Evolutionary conservation across 2,797 vertebrate species (phyloP).

Genomic region (Selene dorsalis): DNA sequence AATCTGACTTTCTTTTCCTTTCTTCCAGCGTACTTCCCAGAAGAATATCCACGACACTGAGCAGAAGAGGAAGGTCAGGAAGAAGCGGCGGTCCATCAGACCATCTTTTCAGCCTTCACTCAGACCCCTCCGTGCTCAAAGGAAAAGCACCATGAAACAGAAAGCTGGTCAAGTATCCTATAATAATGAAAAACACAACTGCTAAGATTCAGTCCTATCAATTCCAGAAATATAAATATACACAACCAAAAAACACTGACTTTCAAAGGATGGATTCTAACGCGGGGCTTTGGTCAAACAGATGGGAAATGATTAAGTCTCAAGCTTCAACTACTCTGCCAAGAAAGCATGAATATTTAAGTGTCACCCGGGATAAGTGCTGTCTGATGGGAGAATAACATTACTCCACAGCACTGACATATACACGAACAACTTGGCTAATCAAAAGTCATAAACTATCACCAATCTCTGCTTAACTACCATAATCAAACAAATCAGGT

Average conservation of each 20-base stretch:
- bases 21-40: slow-evolving; percentile 89
- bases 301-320: not conserved
- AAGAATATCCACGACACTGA: slow-evolving; percentile 87
- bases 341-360: slow-evolving; percentile 76
- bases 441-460: slow-evolving; percentile 29
- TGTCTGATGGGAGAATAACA: slow-evolving; percentile 55
- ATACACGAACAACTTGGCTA: slow-evolving; percentile 66
- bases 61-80: slow-evolving; percentile 86
- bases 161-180: slow-evolving; percentile 46
- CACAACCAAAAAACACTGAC: not conserved
- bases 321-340: slow-evolving; percentile 10
- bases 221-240: not conserved
- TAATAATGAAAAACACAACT: slow-evolving; percentile 30
- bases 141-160: slow-evolving; percentile 50
- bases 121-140: slow-evolving; percentile 69
- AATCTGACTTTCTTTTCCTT: slow-evolving; percentile 84
- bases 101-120: slow-evolving; percentile 83
- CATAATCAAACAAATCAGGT: not conserved
- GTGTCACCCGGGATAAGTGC: slow-evolving; percentile 52
- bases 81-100: slow-evolving; percentile 89
- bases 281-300: not conserved
- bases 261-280: not conserved
- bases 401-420: slow-evolving; percentile 68
- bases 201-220: slow-evolving; percentile 20
- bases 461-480: not conserved